A percentile compares a stretch with the other conserved stretches of the same genome.
Evolutionary conservation across 2,888 invertebrate genomes (phyloP).

Genomic region (Bellardia pandia): DNA sequence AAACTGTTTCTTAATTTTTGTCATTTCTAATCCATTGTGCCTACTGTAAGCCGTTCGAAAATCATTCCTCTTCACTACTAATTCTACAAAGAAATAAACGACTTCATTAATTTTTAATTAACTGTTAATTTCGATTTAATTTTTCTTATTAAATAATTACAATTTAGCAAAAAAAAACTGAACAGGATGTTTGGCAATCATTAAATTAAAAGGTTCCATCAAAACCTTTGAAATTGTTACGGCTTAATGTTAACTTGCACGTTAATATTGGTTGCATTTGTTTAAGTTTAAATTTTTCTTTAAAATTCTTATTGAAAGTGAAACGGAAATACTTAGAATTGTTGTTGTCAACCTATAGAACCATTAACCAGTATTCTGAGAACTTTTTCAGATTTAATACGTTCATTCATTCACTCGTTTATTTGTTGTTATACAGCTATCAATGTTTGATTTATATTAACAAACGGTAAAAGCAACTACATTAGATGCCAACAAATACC

Average conservation of each 20-base stretch:
- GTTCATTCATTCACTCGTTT: not conserved
- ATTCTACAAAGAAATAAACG: not conserved
- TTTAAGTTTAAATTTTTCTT: slow-evolving; percentile 7
- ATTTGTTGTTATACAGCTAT: slow-evolving; percentile 2
- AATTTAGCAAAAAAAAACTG: not conserved
- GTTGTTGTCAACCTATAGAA: slow-evolving; percentile 4
- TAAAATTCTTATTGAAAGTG: slow-evolving; percentile 43
- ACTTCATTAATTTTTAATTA: slow-evolving; percentile 29
- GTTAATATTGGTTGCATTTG: slow-evolving; percentile 23
- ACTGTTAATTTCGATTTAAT: slow-evolving; percentile 11
- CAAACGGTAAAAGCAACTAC: not conserved
- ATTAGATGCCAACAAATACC: not conserved
- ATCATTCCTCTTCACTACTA: not conserved
- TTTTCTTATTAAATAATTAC: slow-evolving; percentile 21
- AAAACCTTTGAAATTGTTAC: not conserved
- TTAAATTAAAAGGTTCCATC: not conserved
- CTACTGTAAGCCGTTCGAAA: not conserved
- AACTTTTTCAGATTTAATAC: slow-evolving; percentile 7
- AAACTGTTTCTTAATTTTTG: not conserved
- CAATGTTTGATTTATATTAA: slow-evolving; percentile 6
- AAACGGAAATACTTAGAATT: slow-evolving; percentile 59
- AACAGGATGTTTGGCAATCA: slow-evolving; percentile 59
- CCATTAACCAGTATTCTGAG: slow-evolving; percentile 4
- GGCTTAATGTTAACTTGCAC: not conserved
- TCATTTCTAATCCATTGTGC: slow-evolving; percentile 21